A percentile compares a stretch with the other conserved stretches of the same genome.
phyloP scores from a whole-genome alignment of 1,140 invertebrate genomes.

The Medauroidea extradentata region DNA sequence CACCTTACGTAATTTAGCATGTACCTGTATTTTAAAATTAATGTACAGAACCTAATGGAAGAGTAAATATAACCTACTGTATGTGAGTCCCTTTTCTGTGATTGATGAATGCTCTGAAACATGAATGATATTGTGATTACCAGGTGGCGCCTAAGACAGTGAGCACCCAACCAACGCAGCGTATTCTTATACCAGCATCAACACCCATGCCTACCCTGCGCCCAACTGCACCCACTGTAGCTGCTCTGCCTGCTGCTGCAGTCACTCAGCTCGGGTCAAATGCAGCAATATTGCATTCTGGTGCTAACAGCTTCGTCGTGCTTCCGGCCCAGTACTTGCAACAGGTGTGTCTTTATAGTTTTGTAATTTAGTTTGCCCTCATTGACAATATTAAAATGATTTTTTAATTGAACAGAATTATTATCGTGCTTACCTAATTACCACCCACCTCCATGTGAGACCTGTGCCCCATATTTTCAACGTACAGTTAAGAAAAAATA shows the following conservation, averaged over 20 bases:
- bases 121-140: conserved; percentile 25
- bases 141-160: conserved; percentile 45
- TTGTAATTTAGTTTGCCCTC: too few relatives aligned
- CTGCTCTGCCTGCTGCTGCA: conserved; percentile 43
- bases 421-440: too few relatives aligned
- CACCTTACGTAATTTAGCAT: too few relatives aligned
- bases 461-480: too few relatives aligned
- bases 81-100: too few relatives aligned
- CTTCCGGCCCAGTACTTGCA: conserved; percentile 58
- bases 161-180: conserved; percentile 33
- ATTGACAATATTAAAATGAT: too few relatives aligned
- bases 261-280: conserved; percentile 48
- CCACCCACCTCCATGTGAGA: too few relatives aligned
- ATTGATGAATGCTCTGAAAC: neutral
- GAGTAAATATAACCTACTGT: too few relatives aligned
- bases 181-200: conserved; percentile 44
- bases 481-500: too few relatives aligned
- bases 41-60: too few relatives aligned
- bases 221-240: conserved; percentile 37
- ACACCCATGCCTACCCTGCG: conserved; percentile 20
- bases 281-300: conserved; percentile 51
- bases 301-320: conserved; percentile 52
- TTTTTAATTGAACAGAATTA: too few relatives aligned
- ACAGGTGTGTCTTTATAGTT: conserved; percentile 38
- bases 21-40: too few relatives aligned